Evolutionary conservation across 2,113 vertebrate genomes (phyloP), one percentile per base, ranked within the genome.

Genomic region (Perca fluviatilis): DNA sequence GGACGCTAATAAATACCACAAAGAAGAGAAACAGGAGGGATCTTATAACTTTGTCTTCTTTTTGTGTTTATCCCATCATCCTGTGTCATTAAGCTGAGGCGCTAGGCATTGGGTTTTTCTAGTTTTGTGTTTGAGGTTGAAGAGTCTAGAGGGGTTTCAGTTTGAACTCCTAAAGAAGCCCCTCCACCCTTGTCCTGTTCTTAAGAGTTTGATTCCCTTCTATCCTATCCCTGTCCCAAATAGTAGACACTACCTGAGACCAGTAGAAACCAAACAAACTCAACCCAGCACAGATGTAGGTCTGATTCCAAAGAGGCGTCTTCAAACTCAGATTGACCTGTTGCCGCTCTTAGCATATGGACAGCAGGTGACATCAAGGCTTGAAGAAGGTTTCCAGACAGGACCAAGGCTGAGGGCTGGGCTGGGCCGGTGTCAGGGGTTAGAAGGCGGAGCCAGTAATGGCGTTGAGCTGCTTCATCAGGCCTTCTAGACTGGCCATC

Each of bases 401-500:
- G 83, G 85, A 71, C 51, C 33, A 9, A 23, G 75, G 73, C 60
- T 33, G 58, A 67, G 68, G 73, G 70, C 58, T 21, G 61, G 56
- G 50, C n/a, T 33, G 19, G 77, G 68, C 40, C 0, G 51, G 80
- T 60, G 33, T 63, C 74, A 50, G 14, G 23, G 77, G 87, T 96
- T 96, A 99, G 95, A 99, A 99, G 85, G 98, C 98, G 0, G 98
- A 99, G 88, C 98, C 97, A 1, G 98, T 99, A 92, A 99, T 99
- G 84, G 98, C 98, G 0, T 99, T 99, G 56, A 99, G 97, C 84
- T 99, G 98, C 94, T 99, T 98, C 98, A 99, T 99, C 79, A 99
- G 91, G 80, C 98, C 98, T 90, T 99, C 98, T 87, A 99, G 95
- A 90, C 98, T 99, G 67, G 98, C 98, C 98, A 99, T 99, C 95